Evolutionary conservation across 1,140 invertebrate genomes (phyloP).

Genomic region (Leptoteleia sp.): DNA sequence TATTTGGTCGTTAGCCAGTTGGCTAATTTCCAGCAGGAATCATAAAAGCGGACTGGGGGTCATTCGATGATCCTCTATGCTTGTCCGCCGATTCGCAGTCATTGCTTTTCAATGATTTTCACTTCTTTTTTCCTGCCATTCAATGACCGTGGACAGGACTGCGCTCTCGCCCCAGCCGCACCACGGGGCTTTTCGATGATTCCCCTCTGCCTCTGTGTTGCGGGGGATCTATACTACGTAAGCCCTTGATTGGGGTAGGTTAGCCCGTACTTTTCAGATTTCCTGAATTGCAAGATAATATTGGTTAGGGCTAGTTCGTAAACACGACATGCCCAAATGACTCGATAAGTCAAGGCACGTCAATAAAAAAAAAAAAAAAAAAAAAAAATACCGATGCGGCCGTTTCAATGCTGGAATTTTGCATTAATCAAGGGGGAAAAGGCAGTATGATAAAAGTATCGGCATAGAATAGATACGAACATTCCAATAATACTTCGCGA

Average conservation of each 20-base stretch:
- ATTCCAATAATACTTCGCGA: background rate
- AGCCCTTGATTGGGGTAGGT: conserved; percentile 76
- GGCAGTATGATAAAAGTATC: conserved; percentile 6
- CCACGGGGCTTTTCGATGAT: conserved; percentile 77
- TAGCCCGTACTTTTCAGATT: conserved; percentile 67
- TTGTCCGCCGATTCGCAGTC: conserved; percentile 72
- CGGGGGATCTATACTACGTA: conserved; percentile 64
- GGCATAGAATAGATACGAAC: background rate
- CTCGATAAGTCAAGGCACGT: conserved; percentile 47
- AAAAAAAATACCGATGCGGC: conserved; percentile 25
- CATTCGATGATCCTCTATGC: conserved; percentile 80
- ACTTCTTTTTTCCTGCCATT: conserved; percentile 78
- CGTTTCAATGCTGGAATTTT: conserved; percentile 28
- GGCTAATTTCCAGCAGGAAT: conserved; percentile 81
- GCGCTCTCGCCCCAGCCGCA: conserved; percentile 65
- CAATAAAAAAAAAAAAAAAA: too few species aligned
- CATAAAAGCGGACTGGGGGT: conserved; percentile 77
- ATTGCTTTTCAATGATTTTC: conserved; percentile 81
- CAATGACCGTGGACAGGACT: conserved; percentile 77
- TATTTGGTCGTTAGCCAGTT: conserved; percentile 81
- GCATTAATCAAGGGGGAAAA: conserved; percentile 22
- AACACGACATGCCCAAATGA: conserved; percentile 50
- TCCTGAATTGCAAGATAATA: conserved; percentile 62
- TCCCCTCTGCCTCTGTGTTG: conserved; percentile 69
- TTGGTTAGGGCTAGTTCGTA: conserved; percentile 54